A percentile compares a stretch with the other conserved stretches of the same genome.
Conservation (phyloP, 92 coral and sea anemone species). For the Hydrozoanthus gracilis region DNA sequence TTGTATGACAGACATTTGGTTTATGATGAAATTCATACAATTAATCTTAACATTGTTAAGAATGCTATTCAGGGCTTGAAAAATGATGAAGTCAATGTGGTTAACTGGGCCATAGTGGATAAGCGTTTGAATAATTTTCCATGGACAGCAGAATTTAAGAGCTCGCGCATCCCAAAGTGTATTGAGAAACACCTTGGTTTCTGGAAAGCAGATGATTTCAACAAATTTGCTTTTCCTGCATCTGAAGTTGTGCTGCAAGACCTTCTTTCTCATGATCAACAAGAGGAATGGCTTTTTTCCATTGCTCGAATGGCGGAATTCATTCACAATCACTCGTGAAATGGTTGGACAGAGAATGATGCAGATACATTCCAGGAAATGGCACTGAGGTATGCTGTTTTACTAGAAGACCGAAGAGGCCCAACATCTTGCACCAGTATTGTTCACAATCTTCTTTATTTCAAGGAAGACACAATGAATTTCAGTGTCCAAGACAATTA, state of each 20-base stretch:
- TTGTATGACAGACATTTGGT: constrained; percentile 56
- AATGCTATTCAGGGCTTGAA: constrained; percentile 40
- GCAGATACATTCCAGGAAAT: constrained; percentile 55
- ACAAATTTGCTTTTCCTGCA: constrained; percentile 60
- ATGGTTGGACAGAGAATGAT: constrained; percentile 60
- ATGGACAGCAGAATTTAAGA: constrained; percentile 60
- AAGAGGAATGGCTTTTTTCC: constrained; percentile 43
- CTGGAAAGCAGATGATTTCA: constrained; percentile 61
- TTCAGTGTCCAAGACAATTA: constrained; percentile 62
- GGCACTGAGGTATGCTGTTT: constrained; percentile 56
- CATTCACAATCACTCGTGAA: constrained; percentile 47
- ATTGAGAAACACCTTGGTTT: constrained; percentile 47
- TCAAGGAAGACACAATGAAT: constrained; percentile 49
- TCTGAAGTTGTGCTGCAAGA: constrained; percentile 46
- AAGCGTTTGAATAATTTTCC: constrained; percentile 53
- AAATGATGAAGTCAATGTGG: constrained; percentile 53
- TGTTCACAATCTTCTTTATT: constrained; percentile 56
- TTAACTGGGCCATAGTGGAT: constrained; percentile 50
- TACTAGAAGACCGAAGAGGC: constrained; percentile 56
- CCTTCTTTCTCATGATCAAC: constrained; percentile 37
- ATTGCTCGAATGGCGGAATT: constrained; percentile 59
- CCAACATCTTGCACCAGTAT: constrained; percentile 55
- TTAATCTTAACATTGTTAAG: constrained; percentile 61
- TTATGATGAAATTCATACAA: constrained; percentile 65
- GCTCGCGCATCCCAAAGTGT: constrained; percentile 44